Percentiles rank a stretch among this genome's conserved stretches.
Evolutionary conservation across 2,113 vertebrate genomes (phyloP).

Genomic region (Caloenas nicobarica): DNA sequence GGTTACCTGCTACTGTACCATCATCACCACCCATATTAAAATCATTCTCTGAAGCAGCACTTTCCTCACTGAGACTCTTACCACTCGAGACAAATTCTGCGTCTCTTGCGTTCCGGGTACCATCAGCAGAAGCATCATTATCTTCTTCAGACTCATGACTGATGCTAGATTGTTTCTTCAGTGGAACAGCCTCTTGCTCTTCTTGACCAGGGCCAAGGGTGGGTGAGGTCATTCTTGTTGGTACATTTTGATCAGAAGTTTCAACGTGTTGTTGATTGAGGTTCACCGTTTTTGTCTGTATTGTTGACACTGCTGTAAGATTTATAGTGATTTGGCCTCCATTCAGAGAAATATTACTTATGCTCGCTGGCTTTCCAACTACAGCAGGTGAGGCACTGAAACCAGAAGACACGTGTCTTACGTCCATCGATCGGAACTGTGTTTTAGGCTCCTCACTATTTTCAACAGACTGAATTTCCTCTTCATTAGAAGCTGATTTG

Average conservation of each 20-base stretch:
- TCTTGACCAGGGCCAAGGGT: slow-evolving; percentile 72
- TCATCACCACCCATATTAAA: slow-evolving; percentile 79
- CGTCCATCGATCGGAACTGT: slow-evolving; percentile 84
- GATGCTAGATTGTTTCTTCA: slow-evolving; percentile 72
- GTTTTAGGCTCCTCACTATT: slow-evolving; percentile 82
- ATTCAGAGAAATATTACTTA: slow-evolving; percentile 85
- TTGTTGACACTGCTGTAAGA: slow-evolving; percentile 76
- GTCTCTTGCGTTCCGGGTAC: slow-evolving; percentile 74
- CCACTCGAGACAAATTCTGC: slow-evolving; percentile 80
- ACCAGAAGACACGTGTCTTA: slow-evolving; percentile 82
- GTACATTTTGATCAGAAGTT: slow-evolving; percentile 70
- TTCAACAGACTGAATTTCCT: slow-evolving; percentile 81
- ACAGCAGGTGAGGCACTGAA: slow-evolving; percentile 83
- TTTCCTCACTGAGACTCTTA: slow-evolving; percentile 80
- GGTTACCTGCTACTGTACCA: slow-evolving; percentile 67
- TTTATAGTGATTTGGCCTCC: slow-evolving; percentile 84
- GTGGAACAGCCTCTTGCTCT: slow-evolving; percentile 66
- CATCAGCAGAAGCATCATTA: slow-evolving; percentile 70
- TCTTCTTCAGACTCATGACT: slow-evolving; percentile 77
- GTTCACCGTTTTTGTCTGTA: slow-evolving; percentile 75
- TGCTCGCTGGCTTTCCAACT: slow-evolving; percentile 79
- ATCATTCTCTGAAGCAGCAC: slow-evolving; percentile 75
- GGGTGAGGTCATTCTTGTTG: slow-evolving; percentile 68
- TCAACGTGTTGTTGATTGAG: slow-evolving; percentile 77
- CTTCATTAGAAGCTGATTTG: slow-evolving; percentile 86